Conservation (phyloP, 1,140 invertebrate species). For the Paracyclopina nana region DNA sequence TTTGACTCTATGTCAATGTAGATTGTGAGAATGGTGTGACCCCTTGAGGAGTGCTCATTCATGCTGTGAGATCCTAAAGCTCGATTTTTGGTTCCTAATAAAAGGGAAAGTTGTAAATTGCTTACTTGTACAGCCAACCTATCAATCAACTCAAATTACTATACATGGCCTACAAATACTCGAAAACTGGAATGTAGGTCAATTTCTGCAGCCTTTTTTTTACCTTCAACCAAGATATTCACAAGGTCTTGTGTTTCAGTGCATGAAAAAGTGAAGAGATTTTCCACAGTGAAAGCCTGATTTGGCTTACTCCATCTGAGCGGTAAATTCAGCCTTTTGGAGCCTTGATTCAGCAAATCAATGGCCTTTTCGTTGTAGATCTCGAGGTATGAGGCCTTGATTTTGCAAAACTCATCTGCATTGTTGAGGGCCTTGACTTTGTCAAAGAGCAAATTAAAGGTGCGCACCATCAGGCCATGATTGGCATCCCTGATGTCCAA, state of each 20-base stretch:
- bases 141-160: no score
- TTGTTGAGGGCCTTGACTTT: no score
- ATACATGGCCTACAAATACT: no score
- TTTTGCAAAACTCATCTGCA: slow-evolving; percentile 58
- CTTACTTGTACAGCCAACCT: not conserved
- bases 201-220: no score
- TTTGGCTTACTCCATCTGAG: slow-evolving; percentile 76
- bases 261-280: slow-evolving; percentile 80
- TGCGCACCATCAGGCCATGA: slow-evolving; percentile 65
- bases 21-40: slow-evolving; percentile 81
- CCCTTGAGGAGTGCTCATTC: slow-evolving; percentile 86
- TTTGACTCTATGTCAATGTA: slow-evolving; percentile 57
- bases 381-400: slow-evolving; percentile 82
- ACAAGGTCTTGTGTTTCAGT: slow-evolving; percentile 79
- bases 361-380: slow-evolving; percentile 93
- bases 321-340: slow-evolving; percentile 47
- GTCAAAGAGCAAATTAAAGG: slow-evolving; percentile 73
- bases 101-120: slow-evolving; percentile 15
- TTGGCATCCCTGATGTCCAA: slow-evolving; percentile 29
- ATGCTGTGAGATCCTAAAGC: slow-evolving; percentile 74
- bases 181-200: no score
- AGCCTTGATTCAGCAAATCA: slow-evolving; percentile 74
- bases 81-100: slow-evolving; percentile 54
- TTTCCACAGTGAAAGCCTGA: slow-evolving; percentile 83
- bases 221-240: slow-evolving; percentile 83